These are phyloP conservation scores for Dynastes tityus DNA, from an alignment of 2,888 invertebrate genomes.

Conservation along the genomic window DNA sequence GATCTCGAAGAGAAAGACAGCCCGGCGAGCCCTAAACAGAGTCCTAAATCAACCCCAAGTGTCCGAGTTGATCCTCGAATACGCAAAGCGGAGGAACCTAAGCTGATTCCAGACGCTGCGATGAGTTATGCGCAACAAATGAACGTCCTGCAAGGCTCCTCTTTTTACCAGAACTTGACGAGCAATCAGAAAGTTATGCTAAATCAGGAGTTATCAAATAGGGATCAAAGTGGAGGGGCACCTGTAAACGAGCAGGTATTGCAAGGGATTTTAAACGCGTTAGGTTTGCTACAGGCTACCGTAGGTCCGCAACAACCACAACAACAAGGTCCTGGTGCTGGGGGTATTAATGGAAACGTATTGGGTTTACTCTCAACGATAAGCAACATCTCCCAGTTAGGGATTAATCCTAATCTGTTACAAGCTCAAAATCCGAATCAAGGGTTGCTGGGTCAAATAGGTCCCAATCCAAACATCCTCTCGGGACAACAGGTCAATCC, in stretches of 20 bases:
- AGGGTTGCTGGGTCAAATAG: slow-evolving; percentile 5
- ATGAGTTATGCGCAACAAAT: slow-evolving; percentile 75
- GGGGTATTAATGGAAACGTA: slow-evolving; percentile 65
- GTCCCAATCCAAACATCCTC: slow-evolving; percentile 49
- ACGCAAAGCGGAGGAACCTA: slow-evolving; percentile 62
- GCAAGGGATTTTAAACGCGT: slow-evolving; percentile 76
- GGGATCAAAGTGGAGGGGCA: slow-evolving; percentile 74
- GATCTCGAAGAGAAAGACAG: slow-evolving; percentile 75
- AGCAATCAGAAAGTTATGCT: slow-evolving; percentile 82
- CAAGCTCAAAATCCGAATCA: slow-evolving; percentile 49
- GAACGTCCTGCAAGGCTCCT: slow-evolving; percentile 78
- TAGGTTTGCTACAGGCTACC: slow-evolving; percentile 69
- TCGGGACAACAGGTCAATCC: slow-evolving; percentile 71
- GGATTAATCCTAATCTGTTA: slow-evolving; percentile 63
- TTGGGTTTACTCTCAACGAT: slow-evolving; percentile 66
- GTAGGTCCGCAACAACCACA: neutral
- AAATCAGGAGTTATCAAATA: slow-evolving; percentile 78
- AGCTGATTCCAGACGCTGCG: slow-evolving; percentile 57
- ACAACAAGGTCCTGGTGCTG: neutral
- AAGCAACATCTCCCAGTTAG: slow-evolving; percentile 57
- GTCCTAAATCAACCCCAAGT: slow-evolving; percentile 70
- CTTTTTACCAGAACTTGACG: slow-evolving; percentile 81
- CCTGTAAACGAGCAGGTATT: slow-evolving; percentile 74
- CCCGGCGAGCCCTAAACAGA: slow-evolving; percentile 74
- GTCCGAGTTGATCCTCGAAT: slow-evolving; percentile 68